Base-by-base conservation (phyloP, 2,113 vertebrate genomes). In the Micronycteris hirsuta region DNA sequence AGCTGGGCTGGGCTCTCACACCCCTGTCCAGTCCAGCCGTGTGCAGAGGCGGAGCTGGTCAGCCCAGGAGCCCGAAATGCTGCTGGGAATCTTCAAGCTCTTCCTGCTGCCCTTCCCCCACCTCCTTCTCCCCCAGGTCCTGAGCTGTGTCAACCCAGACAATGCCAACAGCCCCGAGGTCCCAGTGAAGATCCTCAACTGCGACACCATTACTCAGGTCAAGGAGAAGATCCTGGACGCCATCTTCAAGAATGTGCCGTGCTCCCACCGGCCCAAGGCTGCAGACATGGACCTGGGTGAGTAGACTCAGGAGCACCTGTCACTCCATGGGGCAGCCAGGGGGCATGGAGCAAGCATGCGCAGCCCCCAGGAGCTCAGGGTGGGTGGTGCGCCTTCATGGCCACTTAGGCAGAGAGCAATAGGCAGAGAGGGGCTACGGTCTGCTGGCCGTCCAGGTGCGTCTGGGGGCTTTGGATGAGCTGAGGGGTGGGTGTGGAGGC, bases 151-250 rank as follows among this genome's bases (percentile, higher is more conserved):
- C 97, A 99, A 99, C 95, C 99, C 99, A 0, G 99, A 99, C 97
- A 99, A 99, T 0, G 99, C 99, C 98, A 99, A 99, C 98, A 99
- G 99, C 82, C 98, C 99, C 0, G 99, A 99, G 98, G 99, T 99
- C 97, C 99, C 99, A 0, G 99, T 99, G 95, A 99, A 99, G 98
- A 99, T 99, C 78, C 98, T 99, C 83, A 99, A 99, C 97, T 99
- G 99, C 0, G 99, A 99, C 98, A 99, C 99, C 96, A 99, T 99
- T 98, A 99, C 99, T 0, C 99, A 99, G 96, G 99, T 99, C 96
- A 99, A 99, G 97, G 99, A 99, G 98, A 99, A 99, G 98, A 99
- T 99, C 95, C 98, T 99, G 0, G 99, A 99, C 4, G 99, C 99
- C 97, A 99, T 99, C 98, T 99, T 99, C 98, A 99, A 99, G 98